Evolutionary conservation across 1,140 invertebrate genomes (phyloP).

Genomic region (Lethrus apterus): DNA sequence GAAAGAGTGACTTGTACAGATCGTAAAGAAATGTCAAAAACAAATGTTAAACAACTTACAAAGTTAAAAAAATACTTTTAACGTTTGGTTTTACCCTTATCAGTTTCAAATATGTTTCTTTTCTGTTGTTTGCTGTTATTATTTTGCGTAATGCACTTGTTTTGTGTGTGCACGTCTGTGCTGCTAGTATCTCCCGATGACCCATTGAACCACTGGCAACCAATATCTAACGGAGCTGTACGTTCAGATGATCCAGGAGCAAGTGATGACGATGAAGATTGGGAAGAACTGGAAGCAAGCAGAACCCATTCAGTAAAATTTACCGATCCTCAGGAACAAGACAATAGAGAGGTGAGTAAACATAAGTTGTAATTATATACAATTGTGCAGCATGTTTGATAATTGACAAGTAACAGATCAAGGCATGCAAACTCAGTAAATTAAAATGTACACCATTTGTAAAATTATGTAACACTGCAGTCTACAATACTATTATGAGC

Average conservation of each 20-base stretch:
- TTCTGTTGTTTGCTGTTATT: conserved; percentile 25
- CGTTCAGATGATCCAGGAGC: conserved; percentile 30
- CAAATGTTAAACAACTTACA: no score
- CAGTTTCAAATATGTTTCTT: conserved; percentile 18
- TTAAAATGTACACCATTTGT: no score
- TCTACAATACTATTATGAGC: no score
- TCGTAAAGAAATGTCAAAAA: no score
- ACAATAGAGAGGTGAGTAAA: conserved; percentile 61
- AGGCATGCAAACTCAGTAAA: no score
- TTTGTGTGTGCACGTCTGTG: conserved; percentile 14
- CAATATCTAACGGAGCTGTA: conserved; percentile 36
- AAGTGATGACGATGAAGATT: conserved; percentile 60
- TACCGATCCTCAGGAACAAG: conserved; percentile 68
- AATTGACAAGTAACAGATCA: no score
- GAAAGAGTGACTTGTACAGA: no score
- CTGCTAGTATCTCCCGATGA: conserved; percentile 35
- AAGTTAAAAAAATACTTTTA: no score
- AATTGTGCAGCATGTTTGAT: no score
- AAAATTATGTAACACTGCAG: no score
- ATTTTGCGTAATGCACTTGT: conserved; percentile 15
- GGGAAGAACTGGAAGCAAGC: conserved; percentile 72
- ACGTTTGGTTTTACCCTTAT: no score
- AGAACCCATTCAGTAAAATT: conserved; percentile 84
- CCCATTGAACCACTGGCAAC: conserved; percentile 40
- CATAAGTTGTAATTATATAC: no score